These are phyloP conservation scores for Phrynocephalus forsythii DNA, from an alignment of 2,797 vertebrate species.

Conservation along the genomic window DNA sequence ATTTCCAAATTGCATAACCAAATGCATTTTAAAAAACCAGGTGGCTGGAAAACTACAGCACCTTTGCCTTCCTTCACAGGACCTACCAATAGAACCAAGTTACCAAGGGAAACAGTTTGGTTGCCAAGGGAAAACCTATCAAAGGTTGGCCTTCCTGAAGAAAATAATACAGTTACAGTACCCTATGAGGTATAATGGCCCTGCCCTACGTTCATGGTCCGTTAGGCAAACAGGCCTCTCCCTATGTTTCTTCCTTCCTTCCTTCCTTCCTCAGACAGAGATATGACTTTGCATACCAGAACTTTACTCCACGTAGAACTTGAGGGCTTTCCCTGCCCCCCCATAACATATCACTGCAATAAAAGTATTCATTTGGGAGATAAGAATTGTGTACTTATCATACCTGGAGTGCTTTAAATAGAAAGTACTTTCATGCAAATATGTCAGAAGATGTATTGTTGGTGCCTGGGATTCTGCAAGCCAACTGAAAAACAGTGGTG, in stretches of 20 bases:
- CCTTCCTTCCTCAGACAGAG: constrained; percentile 1
- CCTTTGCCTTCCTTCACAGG: neutral
- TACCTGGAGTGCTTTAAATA: too few relatives aligned
- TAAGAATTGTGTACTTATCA: too few relatives aligned
- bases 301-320: neutral
- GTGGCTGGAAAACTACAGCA: neutral
- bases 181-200: neutral
- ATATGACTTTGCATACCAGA: neutral
- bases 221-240: neutral
- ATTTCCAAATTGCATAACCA: neutral
- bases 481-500: too few relatives aligned
- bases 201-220: neutral
- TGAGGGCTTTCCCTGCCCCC: too few relatives aligned
- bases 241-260: neutral
- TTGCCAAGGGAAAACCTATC: neutral
- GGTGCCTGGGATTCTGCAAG: too few relatives aligned
- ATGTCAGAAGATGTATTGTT: too few relatives aligned
- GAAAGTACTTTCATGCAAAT: too few relatives aligned
- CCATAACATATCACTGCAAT: too few relatives aligned
- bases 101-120: neutral
- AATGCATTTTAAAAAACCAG: neutral
- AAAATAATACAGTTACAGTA: neutral
- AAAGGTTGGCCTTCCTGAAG: neutral
- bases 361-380: too few relatives aligned
- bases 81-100: neutral